Evolutionary conservation across 2,888 invertebrate species (phyloP), one percentile per base, ranked within the genome.

Genomic region (Rutpela maculata): DNA sequence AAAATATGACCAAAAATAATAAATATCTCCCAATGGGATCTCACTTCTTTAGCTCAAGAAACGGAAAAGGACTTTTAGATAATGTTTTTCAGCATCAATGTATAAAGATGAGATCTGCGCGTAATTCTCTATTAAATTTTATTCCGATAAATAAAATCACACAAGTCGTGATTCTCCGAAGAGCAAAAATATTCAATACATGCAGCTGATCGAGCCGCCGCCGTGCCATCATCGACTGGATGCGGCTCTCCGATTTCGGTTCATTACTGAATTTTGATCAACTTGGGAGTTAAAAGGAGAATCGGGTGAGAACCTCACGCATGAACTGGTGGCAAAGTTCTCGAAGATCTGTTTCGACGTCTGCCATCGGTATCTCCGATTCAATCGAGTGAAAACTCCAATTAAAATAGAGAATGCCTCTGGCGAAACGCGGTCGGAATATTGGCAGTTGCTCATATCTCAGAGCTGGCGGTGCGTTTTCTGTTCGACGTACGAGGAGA

Each of bases 361-460:
- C 83, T 85, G 81, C 84, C 82, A 83, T 85, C 79, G 80, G 83
- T 85, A 85, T 85, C 84, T 83, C 77, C 83, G 81, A 79, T 81
- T 84, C 87, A 86, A 87, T 87, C 87, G 87, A 87, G 84, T 84
- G 86, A 85, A 87, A 87, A 87, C 83, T 87, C 85, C 87, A 87
- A 87, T 87, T 87, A 87, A 87, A 86, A 85, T 82, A 79, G 84
- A 84, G 83, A 85, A 85, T 83, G 85, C 84, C 83, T 78, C 79
- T 78, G 80, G 81, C 79, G 81, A 80, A 80, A 84, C 84, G 84
- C 80, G 75, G 77, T 69, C 78, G 72, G 82, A 84, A 83, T 84
- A 83, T 83, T 79, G 78, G 80, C 78, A 81, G 80, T 82, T 84
- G 84, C 82, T 84, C 83, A 84, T 84, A 84, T 84, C 81, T 50